A percentile compares a stretch with the other conserved stretches of the same genome.
These are phyloP conservation scores for Volucella inanis DNA, from an alignment of 2,888 invertebrate species.

Conservation along the genomic window DNA sequence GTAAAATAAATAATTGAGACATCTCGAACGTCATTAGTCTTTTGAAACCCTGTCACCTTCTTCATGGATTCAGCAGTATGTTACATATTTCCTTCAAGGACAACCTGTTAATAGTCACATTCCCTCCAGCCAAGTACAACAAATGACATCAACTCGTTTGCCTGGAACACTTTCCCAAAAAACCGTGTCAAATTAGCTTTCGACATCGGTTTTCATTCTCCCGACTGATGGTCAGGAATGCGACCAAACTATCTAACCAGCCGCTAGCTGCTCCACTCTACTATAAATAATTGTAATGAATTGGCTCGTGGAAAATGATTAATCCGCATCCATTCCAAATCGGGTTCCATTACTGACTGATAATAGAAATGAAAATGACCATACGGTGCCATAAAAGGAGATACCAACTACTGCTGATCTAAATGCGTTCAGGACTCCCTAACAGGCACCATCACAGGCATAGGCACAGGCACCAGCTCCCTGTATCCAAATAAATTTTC, in stretches of 20 bases:
- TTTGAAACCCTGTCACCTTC: no score
- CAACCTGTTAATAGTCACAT: neutral
- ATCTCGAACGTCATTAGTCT: no score
- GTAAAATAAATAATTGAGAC: no score
- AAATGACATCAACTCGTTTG: no score
- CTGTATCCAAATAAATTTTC: constrained; percentile 73
- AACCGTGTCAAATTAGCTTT: constrained; percentile 40
- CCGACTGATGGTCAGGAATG: constrained; percentile 58
- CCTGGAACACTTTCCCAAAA: constrained; percentile 13
- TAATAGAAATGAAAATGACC: constrained; percentile 67
- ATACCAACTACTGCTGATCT: constrained; percentile 38
- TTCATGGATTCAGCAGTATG: no score
- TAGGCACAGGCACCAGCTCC: constrained; percentile 3
- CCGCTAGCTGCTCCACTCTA: constrained; percentile 5
- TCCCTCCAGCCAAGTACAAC: neutral
- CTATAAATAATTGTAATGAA: constrained; percentile 71
- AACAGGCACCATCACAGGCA: constrained; percentile 21
- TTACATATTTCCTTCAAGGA: neutral
- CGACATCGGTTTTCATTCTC: neutral
- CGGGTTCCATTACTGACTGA: constrained; percentile 64
- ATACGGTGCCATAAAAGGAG: constrained; percentile 71
- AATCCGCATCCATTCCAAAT: constrained; percentile 48
- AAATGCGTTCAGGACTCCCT: constrained; percentile 47
- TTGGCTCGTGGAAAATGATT: constrained; percentile 64
- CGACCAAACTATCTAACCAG: constrained; percentile 46